A percentile compares a stretch with the other conserved stretches of the same genome.
These are phyloP conservation scores for Calameuta filiformis DNA, from an alignment of 2,888 invertebrate species.

Conservation along the genomic window DNA sequence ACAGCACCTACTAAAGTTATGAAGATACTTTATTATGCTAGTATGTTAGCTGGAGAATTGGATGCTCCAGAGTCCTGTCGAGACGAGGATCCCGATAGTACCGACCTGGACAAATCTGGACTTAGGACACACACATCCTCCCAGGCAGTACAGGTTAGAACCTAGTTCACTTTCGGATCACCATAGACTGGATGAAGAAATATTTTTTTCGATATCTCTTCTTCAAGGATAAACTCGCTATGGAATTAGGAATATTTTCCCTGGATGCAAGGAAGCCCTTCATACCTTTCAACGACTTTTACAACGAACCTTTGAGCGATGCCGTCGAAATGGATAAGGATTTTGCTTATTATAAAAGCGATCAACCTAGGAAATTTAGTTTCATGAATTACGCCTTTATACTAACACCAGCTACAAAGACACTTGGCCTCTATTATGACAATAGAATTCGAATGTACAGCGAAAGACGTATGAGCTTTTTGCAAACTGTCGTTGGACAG, in stretches of 20 bases:
- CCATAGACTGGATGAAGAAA: neutral
- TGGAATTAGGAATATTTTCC: constrained; percentile 80
- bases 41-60: constrained; percentile 84
- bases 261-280: constrained; percentile 86
- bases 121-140: constrained; percentile 27
- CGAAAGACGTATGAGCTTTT: constrained; percentile 86
- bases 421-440: constrained; percentile 91
- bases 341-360: constrained; percentile 88
- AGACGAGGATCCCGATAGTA: constrained; percentile 69
- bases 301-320: constrained; percentile 94
- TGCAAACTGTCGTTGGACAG: constrained; percentile 86
- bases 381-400: constrained; percentile 93
- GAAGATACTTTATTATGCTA: constrained; percentile 91
- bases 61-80: constrained; percentile 73
- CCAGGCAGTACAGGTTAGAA: constrained; percentile 45
- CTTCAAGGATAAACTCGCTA: constrained; percentile 70
- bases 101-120: constrained; percentile 47
- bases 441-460: constrained; percentile 95
- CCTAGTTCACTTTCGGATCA: neutral
- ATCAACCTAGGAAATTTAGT: constrained; percentile 77
- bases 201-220: constrained; percentile 1
- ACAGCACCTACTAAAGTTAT: constrained; percentile 88
- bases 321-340: constrained; percentile 94
- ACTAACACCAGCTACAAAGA: constrained; percentile 91
- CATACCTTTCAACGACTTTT: constrained; percentile 90